Percentiles rank a stretch among this genome's conserved stretches.
These are phyloP conservation scores for Goniozus legneri DNA, from an alignment of 1,140 invertebrate species.

Conservation along the genomic window DNA sequence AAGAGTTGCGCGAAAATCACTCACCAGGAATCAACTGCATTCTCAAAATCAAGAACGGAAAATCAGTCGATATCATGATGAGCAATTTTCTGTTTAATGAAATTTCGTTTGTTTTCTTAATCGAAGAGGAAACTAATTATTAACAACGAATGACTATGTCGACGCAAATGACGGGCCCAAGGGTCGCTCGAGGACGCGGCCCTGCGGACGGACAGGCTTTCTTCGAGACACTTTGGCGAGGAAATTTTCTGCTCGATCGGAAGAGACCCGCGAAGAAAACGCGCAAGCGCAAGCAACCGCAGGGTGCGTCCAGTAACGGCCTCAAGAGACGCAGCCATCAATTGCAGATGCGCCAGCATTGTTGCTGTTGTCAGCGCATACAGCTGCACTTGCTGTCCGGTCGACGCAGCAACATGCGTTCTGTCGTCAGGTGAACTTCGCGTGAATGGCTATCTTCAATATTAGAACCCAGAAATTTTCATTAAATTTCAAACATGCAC, in stretches of 20 bases:
- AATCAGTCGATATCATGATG: too few relatives aligned
- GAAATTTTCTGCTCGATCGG: slow-evolving; percentile 45
- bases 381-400: slow-evolving; percentile 47
- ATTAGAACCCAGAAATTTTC: too few relatives aligned
- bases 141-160: slow-evolving; percentile 39
- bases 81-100: too few relatives aligned
- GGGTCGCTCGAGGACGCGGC: slow-evolving; percentile 45
- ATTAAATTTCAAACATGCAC: too few relatives aligned
- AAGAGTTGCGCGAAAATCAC: not conserved
- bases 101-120: too few relatives aligned
- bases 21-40: too few relatives aligned
- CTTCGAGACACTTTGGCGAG: slow-evolving; percentile 46
- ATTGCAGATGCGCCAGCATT: slow-evolving; percentile 38
- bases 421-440: slow-evolving; percentile 48
- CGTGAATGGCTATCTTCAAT: too few relatives aligned
- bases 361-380: slow-evolving; percentile 48
- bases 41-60: too few relatives aligned
- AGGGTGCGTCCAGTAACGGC: slow-evolving; percentile 23
- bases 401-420: slow-evolving; percentile 42
- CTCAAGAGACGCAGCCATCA: slow-evolving; percentile 23
- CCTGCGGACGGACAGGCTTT: slow-evolving; percentile 48
- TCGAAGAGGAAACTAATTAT: too few relatives aligned
- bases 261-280: slow-evolving; percentile 35
- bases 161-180: slow-evolving; percentile 13
- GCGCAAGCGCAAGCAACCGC: slow-evolving; percentile 40